A percentile compares a stretch with the other conserved stretches of the same genome.
phyloP scores from a whole-genome alignment of 2,888 invertebrate species.

The Heliothis peltigera region DNA sequence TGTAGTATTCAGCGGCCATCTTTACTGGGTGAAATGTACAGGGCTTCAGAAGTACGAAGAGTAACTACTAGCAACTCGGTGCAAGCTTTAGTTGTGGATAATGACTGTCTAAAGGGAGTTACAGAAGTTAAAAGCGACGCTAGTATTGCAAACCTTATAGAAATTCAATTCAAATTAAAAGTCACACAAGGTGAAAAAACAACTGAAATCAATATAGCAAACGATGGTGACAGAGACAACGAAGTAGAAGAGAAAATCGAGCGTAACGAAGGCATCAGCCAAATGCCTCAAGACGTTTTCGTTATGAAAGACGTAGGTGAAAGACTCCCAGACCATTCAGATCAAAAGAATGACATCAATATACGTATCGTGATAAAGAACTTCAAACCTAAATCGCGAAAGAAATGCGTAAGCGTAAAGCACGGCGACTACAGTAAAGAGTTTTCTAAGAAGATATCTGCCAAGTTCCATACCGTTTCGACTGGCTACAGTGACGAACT shows the following conservation, averaged over 20 bases:
- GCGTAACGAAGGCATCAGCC: conserved; percentile 38
- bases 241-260: conserved; percentile 41
- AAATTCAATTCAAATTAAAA: conserved; percentile 79
- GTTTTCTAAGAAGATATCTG: conserved; percentile 74
- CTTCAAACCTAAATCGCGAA: conserved; percentile 65
- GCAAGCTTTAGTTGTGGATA: conserved; percentile 56
- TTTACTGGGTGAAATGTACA: conserved; percentile 70
- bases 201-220: conserved; percentile 70
- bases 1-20: conserved; percentile 46
- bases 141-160: conserved; percentile 75
- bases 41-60: conserved; percentile 69
- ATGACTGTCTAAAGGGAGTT: conserved; percentile 49
- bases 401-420: conserved; percentile 38
- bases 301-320: conserved; percentile 64
- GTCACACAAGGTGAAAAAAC: conserved; percentile 75
- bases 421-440: conserved; percentile 57
- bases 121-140: conserved; percentile 63
- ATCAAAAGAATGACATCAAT: conserved; percentile 75
- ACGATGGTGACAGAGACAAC: conserved; percentile 52
- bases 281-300: conserved; percentile 68
- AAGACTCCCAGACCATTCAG: conserved; percentile 54
- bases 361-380: conserved; percentile 80
- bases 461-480: conserved; percentile 79
- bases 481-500: conserved; percentile 73
- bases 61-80: conserved; percentile 64